Percentiles rank a stretch among this genome's conserved stretches.
phyloP scores from a whole-genome alignment of 2,797 vertebrate species.

The Sciurus carolinensis region DNA sequence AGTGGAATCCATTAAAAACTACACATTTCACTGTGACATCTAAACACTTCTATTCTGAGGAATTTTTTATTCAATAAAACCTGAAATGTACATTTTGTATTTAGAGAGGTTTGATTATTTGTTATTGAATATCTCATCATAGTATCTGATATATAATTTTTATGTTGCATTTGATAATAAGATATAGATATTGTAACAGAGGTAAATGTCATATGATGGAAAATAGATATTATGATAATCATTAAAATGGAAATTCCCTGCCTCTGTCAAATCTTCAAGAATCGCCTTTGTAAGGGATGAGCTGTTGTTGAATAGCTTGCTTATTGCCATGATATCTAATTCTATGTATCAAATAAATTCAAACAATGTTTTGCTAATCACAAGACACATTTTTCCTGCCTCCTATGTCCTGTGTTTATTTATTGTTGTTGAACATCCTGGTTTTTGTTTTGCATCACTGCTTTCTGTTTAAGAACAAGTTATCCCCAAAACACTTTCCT shows the following conservation, averaged over 20 bases:
- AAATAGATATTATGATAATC: neutral
- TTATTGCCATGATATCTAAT: slow-evolving; percentile 69
- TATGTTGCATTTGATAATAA: neutral
- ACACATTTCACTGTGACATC: neutral
- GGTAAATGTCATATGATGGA: neutral
- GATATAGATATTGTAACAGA: neutral
- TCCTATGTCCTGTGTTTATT: slow-evolving; percentile 72
- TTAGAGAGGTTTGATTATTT: neutral
- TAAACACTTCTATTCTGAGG: neutral
- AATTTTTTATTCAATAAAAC: neutral
- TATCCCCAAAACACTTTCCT: slow-evolving; percentile 14
- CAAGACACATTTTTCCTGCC: slow-evolving; percentile 72
- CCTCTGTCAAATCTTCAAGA: slow-evolving; percentile 17
- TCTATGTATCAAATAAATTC: slow-evolving; percentile 42
- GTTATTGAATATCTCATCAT: neutral
- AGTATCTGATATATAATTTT: neutral
- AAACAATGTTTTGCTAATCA: slow-evolving; percentile 68
- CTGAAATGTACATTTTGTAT: neutral
- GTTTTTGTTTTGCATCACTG: slow-evolving; percentile 81
- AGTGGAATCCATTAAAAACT: neutral
- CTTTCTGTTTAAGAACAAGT: slow-evolving; percentile 73
- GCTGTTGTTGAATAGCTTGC: neutral
- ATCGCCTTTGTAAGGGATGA: neutral
- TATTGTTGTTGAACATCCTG: slow-evolving; percentile 63
- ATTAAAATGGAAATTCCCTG: neutral